Evolutionary conservation across 2,888 invertebrate species (phyloP), one percentile per base, ranked within the genome.

Genomic region (Drosophila robusta): DNA sequence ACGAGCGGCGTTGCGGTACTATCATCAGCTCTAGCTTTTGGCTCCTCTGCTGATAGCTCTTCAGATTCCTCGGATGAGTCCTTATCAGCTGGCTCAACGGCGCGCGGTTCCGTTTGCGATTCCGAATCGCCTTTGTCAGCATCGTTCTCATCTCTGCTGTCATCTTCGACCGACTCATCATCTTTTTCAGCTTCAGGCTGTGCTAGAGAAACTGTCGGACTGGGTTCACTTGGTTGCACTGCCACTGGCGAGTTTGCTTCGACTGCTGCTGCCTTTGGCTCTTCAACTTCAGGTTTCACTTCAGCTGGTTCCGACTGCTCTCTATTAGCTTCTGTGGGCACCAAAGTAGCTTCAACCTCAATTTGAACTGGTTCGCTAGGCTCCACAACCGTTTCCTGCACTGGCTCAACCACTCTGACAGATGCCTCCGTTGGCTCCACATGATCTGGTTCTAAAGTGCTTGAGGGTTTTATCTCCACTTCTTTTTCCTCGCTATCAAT

Each of bases 1-100:
- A 84, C 89, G 1, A 84, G 75, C 0, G 83, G 89, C 3, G 83
- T 84, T 36, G 83, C 83, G 5, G 83, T 84, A 22, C 89, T 84
- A 26, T 84, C 83, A 16, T 84, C 83, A 0, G 83, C 58, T 16
- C 64, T 66, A 24, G 75, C 41, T 47, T 72, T 75, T 0, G 68
- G 44, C 24, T 86, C 89, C 39, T 73, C 83, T 14, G 14, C 76
- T 4, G 60, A 47, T 0, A 39, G 4, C 11, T 73, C 68, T 1
- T 77, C 77, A 0, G 78, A 70, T 39, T 77, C 77, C 46, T 78
- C 78, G 0, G 82, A 83, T 1, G 80, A 84, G 4, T 80, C 66
- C 3, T 63, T 50, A 12, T 70, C 61, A 16, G 11, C 52, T 12
- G 51, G 29, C 12, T 64, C 51, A 0, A 5, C 47, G 1, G 42